Base-by-base conservation (phyloP, 2,888 invertebrate species). In the Taenaris catops region DNA sequence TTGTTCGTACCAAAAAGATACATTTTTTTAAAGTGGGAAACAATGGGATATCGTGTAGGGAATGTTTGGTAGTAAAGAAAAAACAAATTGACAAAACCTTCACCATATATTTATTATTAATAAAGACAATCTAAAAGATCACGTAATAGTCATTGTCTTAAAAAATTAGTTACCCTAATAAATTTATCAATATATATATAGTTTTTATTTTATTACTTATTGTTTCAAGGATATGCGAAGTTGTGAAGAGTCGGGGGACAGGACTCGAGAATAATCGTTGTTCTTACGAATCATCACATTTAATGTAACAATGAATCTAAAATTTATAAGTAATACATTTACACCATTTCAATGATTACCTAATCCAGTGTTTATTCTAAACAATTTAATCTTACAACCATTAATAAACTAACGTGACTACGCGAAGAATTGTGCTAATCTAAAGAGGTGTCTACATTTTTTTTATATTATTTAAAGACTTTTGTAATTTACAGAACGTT, bases 51-150 rank as follows among this genome's bases (percentile, higher is more conserved):
- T n/a, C n/a, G n/a, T n/a, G n/a, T n/a, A n/a, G 14, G 14, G 14
- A 2, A 14, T 14, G 4, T 14, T 14, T 39, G 46, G 26, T 26
- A 20, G 20, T 35, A 46, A 69, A 73, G 73, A 81, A 69, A 71
- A 76, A 79, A 74, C 70, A 58, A 79, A 56, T 73, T 68, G 75
- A 79, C 79, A 78, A 86, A 84, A 86, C 81, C 80, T 86, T 84
- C 83, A 84, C 84, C 86, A 84, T 84, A 81, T 84, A 84, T 86
- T 86, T 84, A 86, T 86, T 84, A 86, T 84, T 84, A 84, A 86
- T 86, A 86, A 86, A 86, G 84, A 86, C 86, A 86, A 83, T 86
- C 86, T 86, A 86, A 86, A 86, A 86, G 86, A 84, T 86, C 86
- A 86, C 84, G 74, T 84, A 84, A 78, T 80, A 81, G 81, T 84